Evolutionary conservation across 2,888 invertebrate species (phyloP), one percentile per base, ranked within the genome.

Genomic region (Smittia aterrima): DNA sequence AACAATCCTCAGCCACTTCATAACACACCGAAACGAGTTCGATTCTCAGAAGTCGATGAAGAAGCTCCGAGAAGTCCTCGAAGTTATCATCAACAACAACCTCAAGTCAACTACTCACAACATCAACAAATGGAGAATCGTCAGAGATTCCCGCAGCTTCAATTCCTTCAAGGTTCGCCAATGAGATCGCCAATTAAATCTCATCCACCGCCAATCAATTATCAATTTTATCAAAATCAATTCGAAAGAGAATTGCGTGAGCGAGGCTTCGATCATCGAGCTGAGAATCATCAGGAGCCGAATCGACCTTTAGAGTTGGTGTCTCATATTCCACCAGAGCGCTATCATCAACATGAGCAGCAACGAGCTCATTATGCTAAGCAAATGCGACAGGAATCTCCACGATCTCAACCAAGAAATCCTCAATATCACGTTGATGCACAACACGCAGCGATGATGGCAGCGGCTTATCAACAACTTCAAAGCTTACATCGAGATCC

Each of bases 391-490:
- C 64, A 64, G 9, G 27, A 20, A 11, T 13, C 25, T 1, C 58
- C 18, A 58, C 18, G 13, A 22, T 7, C 22, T 3, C 58, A 18
- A 58, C 58, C 2, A 22, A 58, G 18, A 22, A 18, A 58, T 9
- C 27, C 9, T 3, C 24, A 47, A 20, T 41, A 16, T n/a, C 27
- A 53, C 25, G 18, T 25, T 11, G 3, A n/a, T 25, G 70, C 27
- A 16, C 53, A 18, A 71, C 47, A 71, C 9, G 2, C 25, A 11
- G 32, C 70, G 13, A 71, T 47, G 24, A 58, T 53, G 24, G 18
- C 54, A 16, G 38, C 54, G 1, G 72, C 72, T n/a, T 72, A 72
- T 18, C 32, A 72, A 22, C 72, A 72, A 24, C 38, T 72, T 4
- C 58, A 72, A n/a, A 58, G 38, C 20, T 22, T 72, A 7, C 62